These are phyloP conservation scores for Hormaphis cornu DNA, from an alignment of 1,140 invertebrate genomes.

Conservation along the genomic window DNA sequence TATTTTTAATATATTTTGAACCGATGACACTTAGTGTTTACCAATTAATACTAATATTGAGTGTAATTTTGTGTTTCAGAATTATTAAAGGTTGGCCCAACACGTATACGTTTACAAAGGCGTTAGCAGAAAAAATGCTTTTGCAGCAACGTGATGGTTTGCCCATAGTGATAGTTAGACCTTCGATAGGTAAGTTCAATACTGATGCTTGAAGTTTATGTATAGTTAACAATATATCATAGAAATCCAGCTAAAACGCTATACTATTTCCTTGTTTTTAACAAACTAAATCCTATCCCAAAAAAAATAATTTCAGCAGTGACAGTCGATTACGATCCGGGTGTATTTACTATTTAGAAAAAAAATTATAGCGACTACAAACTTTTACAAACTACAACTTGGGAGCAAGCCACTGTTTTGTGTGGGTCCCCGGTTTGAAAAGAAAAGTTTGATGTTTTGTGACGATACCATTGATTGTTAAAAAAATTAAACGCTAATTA, in stretches of 20 bases:
- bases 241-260: not conserved
- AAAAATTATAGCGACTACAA: too few relatives aligned
- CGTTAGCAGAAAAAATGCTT: constrained; percentile 66
- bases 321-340: not conserved
- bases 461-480: too few relatives aligned
- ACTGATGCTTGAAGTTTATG: not conserved
- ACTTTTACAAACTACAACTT: too few relatives aligned
- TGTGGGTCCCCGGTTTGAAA: too few relatives aligned
- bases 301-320: not conserved
- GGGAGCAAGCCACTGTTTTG: too few relatives aligned
- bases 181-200: constrained; percentile 72
- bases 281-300: not conserved
- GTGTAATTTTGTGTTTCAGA: constrained; percentile 35
- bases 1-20: too few relatives aligned
- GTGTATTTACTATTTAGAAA: too few relatives aligned
- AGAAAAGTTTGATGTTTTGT: too few relatives aligned
- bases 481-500: too few relatives aligned
- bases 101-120: constrained; percentile 79
- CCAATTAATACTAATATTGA: not conserved
- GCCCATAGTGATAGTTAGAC: constrained; percentile 75
- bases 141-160: constrained; percentile 58
- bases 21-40: not conserved
- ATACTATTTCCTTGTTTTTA: not conserved
- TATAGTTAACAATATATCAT: not conserved
- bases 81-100: constrained; percentile 62